Base-by-base conservation (phyloP, 2,888 invertebrate species). In the Nesidiocoris tenuis region DNA sequence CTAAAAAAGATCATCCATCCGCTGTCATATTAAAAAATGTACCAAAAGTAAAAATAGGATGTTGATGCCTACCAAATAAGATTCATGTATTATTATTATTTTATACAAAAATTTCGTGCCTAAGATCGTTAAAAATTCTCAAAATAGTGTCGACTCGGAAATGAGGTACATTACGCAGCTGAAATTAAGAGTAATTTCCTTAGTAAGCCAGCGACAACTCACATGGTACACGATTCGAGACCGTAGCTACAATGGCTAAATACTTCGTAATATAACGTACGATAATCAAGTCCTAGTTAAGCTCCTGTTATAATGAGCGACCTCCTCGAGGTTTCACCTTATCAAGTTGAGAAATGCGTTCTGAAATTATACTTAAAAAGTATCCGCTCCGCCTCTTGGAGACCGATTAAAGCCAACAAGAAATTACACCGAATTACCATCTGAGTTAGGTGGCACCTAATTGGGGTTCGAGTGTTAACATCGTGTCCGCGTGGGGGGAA, bases 391-490 rank as follows among this genome's bases (percentile, higher is more conserved):
- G 39, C 39, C 39, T 3, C 39, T 12, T 12, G 39, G 39, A 12
- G 5, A 39, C 39, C 39, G 39, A 39, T 39, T 39, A 39, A n/a
- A 39, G 39, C 39, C 39, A 39, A 39, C 5, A 39, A 39, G 12
- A 39, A 39, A 39, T 39, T 39, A 39, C 39, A 12, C 39, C 5
- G 39, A 39, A 39, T 39, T 39, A 39, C 39, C 39, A 39, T 39
- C 12, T 12, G 39, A 17, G n/a, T 39, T 23, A 63, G 63, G 25
- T 63, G 25, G 65, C 65, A 65, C 65, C 65, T 65, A 65, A 65
- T 25, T 23, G 18, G 25, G 39, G 65, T 65, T 65, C 65, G 19
- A 65, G 65, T 65, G 65, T 65, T 65, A 65, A 65, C 65, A 65
- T 65, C 18, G 39, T 39, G 65, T 39, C 39, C 25, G 65, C 39